Evolutionary conservation across 2,888 invertebrate species (phyloP), one percentile per base, ranked within the genome.

Genomic region (Euclidia mi): DNA sequence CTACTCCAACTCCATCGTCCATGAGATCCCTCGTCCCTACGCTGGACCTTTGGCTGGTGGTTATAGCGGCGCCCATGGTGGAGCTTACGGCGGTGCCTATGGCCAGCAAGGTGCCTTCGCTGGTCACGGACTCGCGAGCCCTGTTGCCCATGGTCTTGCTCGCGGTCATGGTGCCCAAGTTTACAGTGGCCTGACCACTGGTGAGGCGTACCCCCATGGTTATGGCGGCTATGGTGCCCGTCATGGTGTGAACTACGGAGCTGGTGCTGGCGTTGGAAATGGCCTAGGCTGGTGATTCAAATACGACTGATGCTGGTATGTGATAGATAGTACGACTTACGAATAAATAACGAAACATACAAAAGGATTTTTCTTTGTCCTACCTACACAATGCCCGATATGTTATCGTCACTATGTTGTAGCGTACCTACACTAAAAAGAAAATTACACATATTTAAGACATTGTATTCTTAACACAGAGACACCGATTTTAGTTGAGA

Each of bases 1-100:
- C 31, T 73, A 73, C 45, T 73, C 71, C 2, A 57, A 73, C 46
- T 63, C 74, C 2, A 66, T 71, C 17, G 66, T 73, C 7, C 71
- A 71, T 49, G 38, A 71, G 12, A 52, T 52, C 42, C 55, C 70
- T 34, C 70, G 63, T 38, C 59, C 69, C 2, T 72, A 71, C 20
- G 29, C 57, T 37, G 69, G 69, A 12, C 64, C 69, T 37, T 71
- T 64, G 3, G 56, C 71, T 38, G 66, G 71, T 20, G 65, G 41
- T 25, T 25, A 44, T 18, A 46, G 49, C n/a, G 56, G 67, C n/a
- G 72, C 47, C 6, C 28, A 58, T 2, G 52, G 52, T 41, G 62
- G 51, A 25, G 20, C 20, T 25, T 7, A 25, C 20, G 20, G 4
- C 7, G 20, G 20, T 25, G 20, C 20, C 12, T 53, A 58, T 14